Percentiles rank a stretch among this genome's conserved stretches.
These are phyloP conservation scores for Drusus annulatus DNA, from an alignment of 1,140 invertebrate species.

Conservation along the genomic window DNA sequence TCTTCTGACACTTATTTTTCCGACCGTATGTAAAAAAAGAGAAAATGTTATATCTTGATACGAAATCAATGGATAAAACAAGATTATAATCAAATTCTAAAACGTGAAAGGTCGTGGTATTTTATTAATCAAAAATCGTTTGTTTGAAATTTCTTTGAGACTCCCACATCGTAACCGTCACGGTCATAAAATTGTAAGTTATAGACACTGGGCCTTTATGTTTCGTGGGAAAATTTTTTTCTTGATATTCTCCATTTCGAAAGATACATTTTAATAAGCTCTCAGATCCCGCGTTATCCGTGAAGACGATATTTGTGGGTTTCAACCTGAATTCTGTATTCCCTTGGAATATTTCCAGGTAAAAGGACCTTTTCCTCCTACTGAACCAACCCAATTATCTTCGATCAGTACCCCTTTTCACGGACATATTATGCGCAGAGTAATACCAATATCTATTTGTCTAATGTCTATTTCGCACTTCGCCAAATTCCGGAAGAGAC, in stretches of 20 bases:
- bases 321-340: conserved; percentile 20
- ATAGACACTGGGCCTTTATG: neutral
- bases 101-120: too few species aligned
- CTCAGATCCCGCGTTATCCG: neutral
- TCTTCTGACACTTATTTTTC: too few species aligned
- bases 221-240: neutral
- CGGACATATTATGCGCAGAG: conserved; percentile 3
- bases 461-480: conserved; percentile 27
- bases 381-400: conserved; percentile 27
- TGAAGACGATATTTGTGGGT: neutral
- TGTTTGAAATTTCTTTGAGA: too few species aligned
- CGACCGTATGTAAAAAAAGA: too few species aligned
- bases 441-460: conserved; percentile 27
- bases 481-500: neutral
- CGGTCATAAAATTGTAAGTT: too few species aligned
- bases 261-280: conserved; percentile 16
- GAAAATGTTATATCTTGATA: too few species aligned
- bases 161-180: too few species aligned
- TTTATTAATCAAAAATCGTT: too few species aligned
- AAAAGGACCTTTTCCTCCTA: neutral
- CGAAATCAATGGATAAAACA: too few species aligned
- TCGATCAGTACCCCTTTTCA: conserved; percentile 30
- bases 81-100: too few species aligned
- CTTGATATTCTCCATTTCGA: neutral
- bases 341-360: conserved; percentile 2